Evolutionary conservation across 2,113 vertebrate genomes (phyloP), one percentile per base, ranked within the genome.

Genomic region (Ranitomeya variabilis): DNA sequence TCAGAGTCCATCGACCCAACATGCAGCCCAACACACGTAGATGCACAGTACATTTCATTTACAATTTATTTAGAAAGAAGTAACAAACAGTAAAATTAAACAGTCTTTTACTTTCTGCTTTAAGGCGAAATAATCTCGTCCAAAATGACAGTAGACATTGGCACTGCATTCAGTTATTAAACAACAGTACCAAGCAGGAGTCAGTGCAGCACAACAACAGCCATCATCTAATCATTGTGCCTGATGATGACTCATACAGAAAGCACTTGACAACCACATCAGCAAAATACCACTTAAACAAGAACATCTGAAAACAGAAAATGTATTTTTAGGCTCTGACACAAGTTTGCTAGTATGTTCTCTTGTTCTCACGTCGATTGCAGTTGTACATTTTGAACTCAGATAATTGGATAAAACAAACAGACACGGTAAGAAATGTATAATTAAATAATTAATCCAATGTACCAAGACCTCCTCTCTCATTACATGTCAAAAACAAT

Each of bases 261-360:
- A 87, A 67, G 85, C 76, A 80, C 60, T 67, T 64, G 55, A 52
- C 67, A 69, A 71, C 14, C 37, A 62, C 71, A 80, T 87, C 85
- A 87, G 76, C 85, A 80, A 87, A 80, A 87, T 31, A 67, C 37
- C 16, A 26, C 60, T 66, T 31, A 79, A 79, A 52, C 78, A 55
- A 86, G 74, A 87, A 87, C 85, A 87, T 87, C 76, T 80, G 74
- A 78, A 52, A 78, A 51, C 57, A 64, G 76, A 66, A 19, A 79
- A 52, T 67, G 76, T 83, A 64, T 62, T 81, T 84, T 62, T 52
- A 83, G 79, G 23, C 21, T 31, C 23, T 88, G 71, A 76, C 80
- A 83, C 60, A 64, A 83, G 74, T 52, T 60, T 60, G 57, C 45
- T 83, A 52, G 66, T 79, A 19, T 67, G 85, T 71, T 82, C 31